These are phyloP conservation scores for Calosoma granatense DNA, from an alignment of 1,140 invertebrate species.

Conservation along the genomic window DNA sequence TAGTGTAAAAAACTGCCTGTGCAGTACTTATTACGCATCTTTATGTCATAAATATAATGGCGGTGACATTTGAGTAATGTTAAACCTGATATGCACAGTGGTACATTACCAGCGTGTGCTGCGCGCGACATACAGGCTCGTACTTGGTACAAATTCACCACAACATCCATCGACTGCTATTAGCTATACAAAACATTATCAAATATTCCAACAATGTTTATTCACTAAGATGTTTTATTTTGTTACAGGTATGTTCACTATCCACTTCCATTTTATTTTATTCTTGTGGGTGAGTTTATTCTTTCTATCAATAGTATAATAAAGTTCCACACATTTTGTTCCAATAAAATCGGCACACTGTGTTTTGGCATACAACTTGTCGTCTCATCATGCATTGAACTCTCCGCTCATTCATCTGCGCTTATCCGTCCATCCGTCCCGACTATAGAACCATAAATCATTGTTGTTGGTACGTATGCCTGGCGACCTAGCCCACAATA, in stretches of 20 bases:
- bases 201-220: not conserved
- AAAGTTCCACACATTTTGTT: not conserved
- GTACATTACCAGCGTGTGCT: not conserved
- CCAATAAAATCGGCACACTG: not conserved
- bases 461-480: no score
- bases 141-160: not conserved
- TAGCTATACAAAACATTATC: not conserved
- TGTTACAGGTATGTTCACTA: not conserved
- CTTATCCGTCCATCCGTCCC: no score
- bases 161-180: no score
- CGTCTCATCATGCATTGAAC: not conserved
- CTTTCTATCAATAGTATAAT: not conserved
- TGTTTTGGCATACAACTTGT: not conserved
- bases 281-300: no score
- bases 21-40: constrained; percentile 2
- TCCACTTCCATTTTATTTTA: no score
- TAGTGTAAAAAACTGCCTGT: not conserved
- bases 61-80: constrained; percentile 6
- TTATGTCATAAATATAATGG: constrained; percentile 5
- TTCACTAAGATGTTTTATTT: not conserved
- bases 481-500: no score
- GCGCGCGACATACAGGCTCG: not conserved
- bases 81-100: constrained; percentile 6
- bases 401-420: no score
- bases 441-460: no score